phyloP scores from a whole-genome alignment of 2,113 vertebrate genomes.

The Malaclemys terrapin region DNA sequence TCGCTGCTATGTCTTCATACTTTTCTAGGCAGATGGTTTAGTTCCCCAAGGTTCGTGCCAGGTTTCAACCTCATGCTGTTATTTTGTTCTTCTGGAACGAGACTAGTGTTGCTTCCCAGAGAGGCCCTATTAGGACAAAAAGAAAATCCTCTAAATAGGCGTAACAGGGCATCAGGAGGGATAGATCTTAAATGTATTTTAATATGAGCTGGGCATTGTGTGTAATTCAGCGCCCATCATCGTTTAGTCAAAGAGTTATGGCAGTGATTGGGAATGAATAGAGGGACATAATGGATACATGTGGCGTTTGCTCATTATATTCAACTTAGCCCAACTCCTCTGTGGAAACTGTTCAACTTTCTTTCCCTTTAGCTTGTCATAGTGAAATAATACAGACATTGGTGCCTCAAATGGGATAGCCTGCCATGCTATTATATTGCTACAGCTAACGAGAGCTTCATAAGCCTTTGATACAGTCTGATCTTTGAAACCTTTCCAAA shows the following conservation, averaged over 20 bases:
- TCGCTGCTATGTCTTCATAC: constrained; percentile 41
- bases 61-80: constrained; percentile 85
- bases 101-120: constrained; percentile 88
- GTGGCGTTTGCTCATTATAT: constrained; percentile 95
- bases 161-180: constrained; percentile 88
- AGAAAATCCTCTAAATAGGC: constrained; percentile 93
- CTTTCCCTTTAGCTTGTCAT: constrained; percentile 88
- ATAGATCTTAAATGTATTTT: constrained; percentile 92
- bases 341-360: constrained; percentile 89
- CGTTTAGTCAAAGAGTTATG: constrained; percentile 89
- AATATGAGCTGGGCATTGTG: constrained; percentile 87
- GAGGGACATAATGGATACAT: constrained; percentile 87
- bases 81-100: constrained; percentile 89
- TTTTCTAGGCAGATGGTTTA: constrained; percentile 92
- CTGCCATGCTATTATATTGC: constrained; percentile 91
- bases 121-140: constrained; percentile 85
- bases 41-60: constrained; percentile 84
- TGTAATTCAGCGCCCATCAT: constrained; percentile 91
- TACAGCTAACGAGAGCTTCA: constrained; percentile 95
- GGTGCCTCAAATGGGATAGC: constrained; percentile 84
- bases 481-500: constrained; percentile 95
- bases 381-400: constrained; percentile 90
- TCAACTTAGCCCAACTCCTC: constrained; percentile 88
- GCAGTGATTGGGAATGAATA: constrained; percentile 85
- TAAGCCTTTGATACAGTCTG: constrained; percentile 96